phyloP scores from a whole-genome alignment of 2,797 vertebrate genomes.

The Falco peregrinus region DNA sequence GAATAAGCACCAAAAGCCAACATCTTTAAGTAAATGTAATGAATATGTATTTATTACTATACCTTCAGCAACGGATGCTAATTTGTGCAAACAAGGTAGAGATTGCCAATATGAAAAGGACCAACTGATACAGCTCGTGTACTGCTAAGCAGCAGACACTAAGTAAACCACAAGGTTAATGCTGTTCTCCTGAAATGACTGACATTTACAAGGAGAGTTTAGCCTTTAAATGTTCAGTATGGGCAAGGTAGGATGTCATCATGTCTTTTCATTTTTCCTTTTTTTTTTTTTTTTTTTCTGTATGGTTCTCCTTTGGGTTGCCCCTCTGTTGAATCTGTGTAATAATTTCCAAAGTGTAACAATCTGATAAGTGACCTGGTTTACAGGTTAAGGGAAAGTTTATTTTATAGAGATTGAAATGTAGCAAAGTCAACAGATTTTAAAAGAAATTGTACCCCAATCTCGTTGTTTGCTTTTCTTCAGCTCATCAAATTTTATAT shows the following conservation, averaged over 20 bases:
- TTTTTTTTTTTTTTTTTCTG: not conserved
- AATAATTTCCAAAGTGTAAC: not conserved
- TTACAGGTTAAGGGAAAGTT: not conserved
- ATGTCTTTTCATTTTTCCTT: not conserved
- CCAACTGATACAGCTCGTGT: no score
- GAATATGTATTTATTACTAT: not conserved
- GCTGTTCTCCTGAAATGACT: not conserved
- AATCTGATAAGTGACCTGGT: not conserved
- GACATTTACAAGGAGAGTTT: not conserved
- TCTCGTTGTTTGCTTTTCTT: not conserved
- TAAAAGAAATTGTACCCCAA: not conserved
- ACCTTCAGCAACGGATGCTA: not conserved
- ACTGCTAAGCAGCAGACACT: not conserved
- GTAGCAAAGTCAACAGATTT: not conserved
- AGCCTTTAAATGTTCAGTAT: not conserved
- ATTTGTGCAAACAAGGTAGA: not conserved
- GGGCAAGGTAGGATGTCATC: not conserved
- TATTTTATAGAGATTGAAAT: not conserved
- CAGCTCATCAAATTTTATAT: not conserved
- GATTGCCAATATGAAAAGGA: not conserved
- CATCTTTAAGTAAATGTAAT: not conserved
- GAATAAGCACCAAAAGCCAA: not conserved
- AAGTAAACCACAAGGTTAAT: not conserved
- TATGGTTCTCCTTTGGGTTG: not conserved
- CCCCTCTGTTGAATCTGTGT: not conserved